Conservation (phyloP, 2,888 invertebrate species). For the Harpagoxenus sublaevis region DNA sequence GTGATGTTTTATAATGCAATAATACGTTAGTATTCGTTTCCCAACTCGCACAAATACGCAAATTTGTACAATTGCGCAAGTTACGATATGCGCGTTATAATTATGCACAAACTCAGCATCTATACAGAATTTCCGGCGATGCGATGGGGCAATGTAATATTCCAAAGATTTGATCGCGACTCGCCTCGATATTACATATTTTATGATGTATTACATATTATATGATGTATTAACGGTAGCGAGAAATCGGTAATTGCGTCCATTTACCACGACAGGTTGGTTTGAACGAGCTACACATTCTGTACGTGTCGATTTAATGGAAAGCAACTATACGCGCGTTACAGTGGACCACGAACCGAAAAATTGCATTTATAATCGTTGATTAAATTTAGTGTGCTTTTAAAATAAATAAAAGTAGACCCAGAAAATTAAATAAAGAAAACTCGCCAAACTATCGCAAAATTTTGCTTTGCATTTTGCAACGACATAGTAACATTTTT, state of each 20-base stretch:
- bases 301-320: conserved; percentile 62
- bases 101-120: conserved; percentile 12
- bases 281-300: conserved; percentile 67
- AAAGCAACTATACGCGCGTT: conserved; percentile 42
- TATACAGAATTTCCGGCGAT: conserved; percentile 38
- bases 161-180: conserved; percentile 59
- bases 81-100: neutral
- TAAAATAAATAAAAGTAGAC: conserved; percentile 31
- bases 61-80: neutral
- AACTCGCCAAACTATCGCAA: neutral
- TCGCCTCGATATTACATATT: conserved; percentile 66
- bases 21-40: neutral
- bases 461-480: neutral
- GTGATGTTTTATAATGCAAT: neutral
- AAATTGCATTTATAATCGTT: conserved; percentile 31
- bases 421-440: neutral
- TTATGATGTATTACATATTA: conserved; percentile 73
- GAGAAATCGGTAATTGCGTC: conserved; percentile 71
- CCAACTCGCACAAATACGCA: neutral
- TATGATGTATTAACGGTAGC: conserved; percentile 74
- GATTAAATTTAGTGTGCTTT: conserved; percentile 15
- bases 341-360: neutral
- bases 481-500: neutral
- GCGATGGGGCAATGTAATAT: conserved; percentile 39
- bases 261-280: conserved; percentile 52